A percentile compares a stretch with the other conserved stretches of the same genome.
Evolutionary conservation across 35 echinoderm and acorn worm genomes (phyloP).

Genomic region (Chiridota heheva): DNA sequence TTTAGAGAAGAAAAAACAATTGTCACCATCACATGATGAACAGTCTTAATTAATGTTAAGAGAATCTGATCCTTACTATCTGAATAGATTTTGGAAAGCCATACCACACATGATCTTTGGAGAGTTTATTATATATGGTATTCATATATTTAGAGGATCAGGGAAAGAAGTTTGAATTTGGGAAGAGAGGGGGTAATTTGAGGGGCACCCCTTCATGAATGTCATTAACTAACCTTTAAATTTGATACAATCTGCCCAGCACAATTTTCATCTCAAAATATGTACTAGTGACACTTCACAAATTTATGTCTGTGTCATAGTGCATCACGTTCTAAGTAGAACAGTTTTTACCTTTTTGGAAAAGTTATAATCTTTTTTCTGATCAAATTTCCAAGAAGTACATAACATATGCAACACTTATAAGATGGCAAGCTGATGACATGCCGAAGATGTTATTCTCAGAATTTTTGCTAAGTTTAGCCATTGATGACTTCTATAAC

Average conservation of each 20-base stretch:
- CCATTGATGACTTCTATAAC: background rate
- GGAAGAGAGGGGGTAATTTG: too few species aligned
- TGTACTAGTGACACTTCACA: too few species aligned
- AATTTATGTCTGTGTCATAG: too few species aligned
- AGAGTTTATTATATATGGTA: background rate
- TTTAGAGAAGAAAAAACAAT: conserved; percentile 11
- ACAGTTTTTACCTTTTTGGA: background rate
- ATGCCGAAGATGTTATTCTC: background rate
- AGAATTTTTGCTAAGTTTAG: background rate
- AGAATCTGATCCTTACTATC: background rate
- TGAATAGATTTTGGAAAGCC: background rate
- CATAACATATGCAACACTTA: background rate
- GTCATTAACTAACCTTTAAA: too few species aligned
- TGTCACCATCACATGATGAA: background rate
- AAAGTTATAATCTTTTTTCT: background rate
- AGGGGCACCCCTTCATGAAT: too few species aligned
- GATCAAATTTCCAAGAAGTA: background rate
- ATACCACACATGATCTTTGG: background rate
- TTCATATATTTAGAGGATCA: too few species aligned
- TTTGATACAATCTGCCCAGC: too few species aligned
- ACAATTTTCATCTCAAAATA: too few species aligned
- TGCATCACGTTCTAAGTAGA: too few species aligned
- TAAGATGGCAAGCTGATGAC: background rate
- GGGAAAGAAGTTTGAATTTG: too few species aligned
- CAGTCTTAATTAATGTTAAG: background rate